Base-by-base conservation (phyloP, 2,888 invertebrate genomes). In the Antitype chi region DNA sequence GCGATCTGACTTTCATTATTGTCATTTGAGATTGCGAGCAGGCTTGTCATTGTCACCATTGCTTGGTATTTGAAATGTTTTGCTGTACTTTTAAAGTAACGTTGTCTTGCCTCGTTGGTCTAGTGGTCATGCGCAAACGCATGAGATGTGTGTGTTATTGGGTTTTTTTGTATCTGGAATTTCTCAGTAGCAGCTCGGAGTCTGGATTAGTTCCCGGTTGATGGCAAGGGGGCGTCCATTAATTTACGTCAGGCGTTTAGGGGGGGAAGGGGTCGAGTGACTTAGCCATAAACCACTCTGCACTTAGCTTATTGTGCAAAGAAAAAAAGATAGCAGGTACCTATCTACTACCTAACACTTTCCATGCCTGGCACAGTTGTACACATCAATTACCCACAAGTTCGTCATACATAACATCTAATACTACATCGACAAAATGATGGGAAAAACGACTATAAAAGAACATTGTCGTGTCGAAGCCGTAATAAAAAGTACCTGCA, bases 381-480 rank as follows among this genome's bases (percentile, higher is more conserved):
- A 72, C 64, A 62, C 79, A 70, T n/a, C 64, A 32, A 62, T 69
- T 72, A 69, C 53, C 47, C 47, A 53, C 59, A 67, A 47, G 71
- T 49, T 59, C 60, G 28, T 32, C 52, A 60, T 74, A 60, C 52
- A 60, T 74, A 60, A 59, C 78, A 84, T 80, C 80, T 84, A 25
- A 60, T 57, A 80, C 76, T 80, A 85, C 55, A 76, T 85, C 67
- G 52, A 23, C 32, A 25, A 69, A 85, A 76, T 47, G 43, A 73
- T 85, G 82, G 63, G 82, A 83, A 85, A 80, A 85, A 76, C 62
- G 0, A 32, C 25, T 59, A 43, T 62, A 85, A 60, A 69, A 66
- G 49, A 55, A 73, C 73, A 83, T 81, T 73, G 82, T 83, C 38
- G 9, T 64, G 57, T 55, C 76, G 25, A 15, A 47, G 32, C 3